phyloP scores from a whole-genome alignment of 2,797 vertebrate genomes.

The Acanthornis magna region DNA sequence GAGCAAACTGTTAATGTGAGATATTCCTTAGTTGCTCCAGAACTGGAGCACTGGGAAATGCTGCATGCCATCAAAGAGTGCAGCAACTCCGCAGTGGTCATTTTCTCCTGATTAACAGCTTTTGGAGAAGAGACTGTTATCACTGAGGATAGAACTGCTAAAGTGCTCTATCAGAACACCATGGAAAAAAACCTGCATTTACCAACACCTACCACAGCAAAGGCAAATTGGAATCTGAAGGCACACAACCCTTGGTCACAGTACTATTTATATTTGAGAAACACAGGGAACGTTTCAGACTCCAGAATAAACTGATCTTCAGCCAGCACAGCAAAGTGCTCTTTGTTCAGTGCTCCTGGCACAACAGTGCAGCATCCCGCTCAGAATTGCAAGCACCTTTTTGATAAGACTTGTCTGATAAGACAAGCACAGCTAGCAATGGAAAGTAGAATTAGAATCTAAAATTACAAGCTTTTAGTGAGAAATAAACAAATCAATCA shows the following conservation, averaged over 20 bases:
- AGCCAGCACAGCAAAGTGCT: neutral
- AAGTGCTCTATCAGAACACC: neutral
- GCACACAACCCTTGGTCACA: neutral
- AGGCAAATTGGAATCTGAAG: neutral
- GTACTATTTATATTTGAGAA: neutral
- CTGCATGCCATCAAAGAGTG: accelerated
- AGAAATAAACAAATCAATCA: neutral
- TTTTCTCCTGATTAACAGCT: neutral
- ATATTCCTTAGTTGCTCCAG: neutral
- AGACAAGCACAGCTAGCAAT: neutral
- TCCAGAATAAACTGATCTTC: neutral
- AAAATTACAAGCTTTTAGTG: neutral
- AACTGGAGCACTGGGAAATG: neutral
- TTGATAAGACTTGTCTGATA: neutral
- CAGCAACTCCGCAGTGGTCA: neutral
- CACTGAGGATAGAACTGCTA: neutral
- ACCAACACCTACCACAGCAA: neutral
- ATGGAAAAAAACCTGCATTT: neutral
- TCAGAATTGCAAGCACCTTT: neutral
- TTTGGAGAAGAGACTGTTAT: neutral
- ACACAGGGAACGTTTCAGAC: neutral
- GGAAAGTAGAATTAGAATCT: neutral
- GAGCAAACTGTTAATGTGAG: neutral
- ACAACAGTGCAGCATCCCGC: neutral
- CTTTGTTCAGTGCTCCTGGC: neutral